Percentiles rank a stretch among this genome's conserved stretches.
Evolutionary conservation across 1,140 invertebrate species (phyloP).

Genomic region (Microvelia longipes): DNA sequence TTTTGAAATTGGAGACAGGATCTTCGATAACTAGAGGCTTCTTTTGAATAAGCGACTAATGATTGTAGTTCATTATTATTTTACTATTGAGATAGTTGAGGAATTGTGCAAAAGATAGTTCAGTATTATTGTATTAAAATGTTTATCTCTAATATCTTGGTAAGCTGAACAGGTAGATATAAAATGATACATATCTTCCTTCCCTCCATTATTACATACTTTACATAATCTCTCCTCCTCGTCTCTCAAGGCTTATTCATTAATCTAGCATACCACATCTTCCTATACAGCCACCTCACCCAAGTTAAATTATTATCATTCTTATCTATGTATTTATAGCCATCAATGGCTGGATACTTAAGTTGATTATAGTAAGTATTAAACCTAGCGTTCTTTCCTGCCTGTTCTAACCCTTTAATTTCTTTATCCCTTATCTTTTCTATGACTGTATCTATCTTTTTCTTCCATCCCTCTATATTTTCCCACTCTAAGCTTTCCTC

Average conservation of each 20-base stretch:
- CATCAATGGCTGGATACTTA: not conserved
- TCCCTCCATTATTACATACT: not conserved
- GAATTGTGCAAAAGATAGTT: not conserved
- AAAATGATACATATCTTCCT: not conserved
- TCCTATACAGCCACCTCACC: not conserved
- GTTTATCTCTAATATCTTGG: not conserved
- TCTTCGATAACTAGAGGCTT: too few species aligned
- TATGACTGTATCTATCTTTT: not conserved
- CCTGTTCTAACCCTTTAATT: not conserved
- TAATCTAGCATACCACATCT: not conserved
- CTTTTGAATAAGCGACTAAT: not conserved
- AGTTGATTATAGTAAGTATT: not conserved
- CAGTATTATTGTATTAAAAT: not conserved
- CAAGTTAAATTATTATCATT: not conserved
- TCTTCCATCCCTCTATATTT: not conserved
- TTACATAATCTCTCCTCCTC: not conserved
- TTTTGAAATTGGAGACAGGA: too few species aligned
- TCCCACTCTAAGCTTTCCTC: not conserved
- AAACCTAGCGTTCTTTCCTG: not conserved
- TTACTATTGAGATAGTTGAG: not conserved
- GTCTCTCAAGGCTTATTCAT: not conserved
- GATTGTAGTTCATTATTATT: not conserved
- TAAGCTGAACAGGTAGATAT: not conserved
- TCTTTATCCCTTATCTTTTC: not conserved
- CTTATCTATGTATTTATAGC: not conserved